phyloP scores from a whole-genome alignment of 2,797 vertebrate species.

The Pangasius krempfi region DNA sequence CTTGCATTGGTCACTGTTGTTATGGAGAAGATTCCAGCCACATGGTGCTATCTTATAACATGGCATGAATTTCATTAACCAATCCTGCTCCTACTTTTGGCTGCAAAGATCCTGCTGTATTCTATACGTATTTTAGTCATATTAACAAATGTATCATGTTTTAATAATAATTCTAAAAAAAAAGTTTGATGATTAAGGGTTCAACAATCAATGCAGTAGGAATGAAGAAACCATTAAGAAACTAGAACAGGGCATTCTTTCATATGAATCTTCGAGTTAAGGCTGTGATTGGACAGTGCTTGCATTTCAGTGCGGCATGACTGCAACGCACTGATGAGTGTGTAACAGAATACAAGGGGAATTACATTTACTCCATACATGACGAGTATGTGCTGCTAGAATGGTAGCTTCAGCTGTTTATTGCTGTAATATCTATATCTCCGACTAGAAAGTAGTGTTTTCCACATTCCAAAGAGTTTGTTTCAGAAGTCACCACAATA shows the following conservation, averaged over 20 bases:
- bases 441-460: background rate
- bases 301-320: background rate
- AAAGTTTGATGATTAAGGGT: background rate
- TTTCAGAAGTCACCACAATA: background rate
- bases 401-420: background rate
- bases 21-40: background rate
- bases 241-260: background rate
- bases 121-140: background rate
- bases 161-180: background rate
- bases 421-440: background rate
- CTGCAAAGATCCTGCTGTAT: background rate
- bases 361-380: background rate
- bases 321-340: background rate
- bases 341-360: background rate
- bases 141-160: background rate
- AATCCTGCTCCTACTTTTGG: background rate
- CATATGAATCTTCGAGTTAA: background rate
- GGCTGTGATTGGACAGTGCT: background rate
- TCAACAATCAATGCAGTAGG: background rate
- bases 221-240: background rate
- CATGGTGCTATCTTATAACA: background rate
- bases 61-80: background rate
- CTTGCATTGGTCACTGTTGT: background rate
- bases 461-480: background rate
- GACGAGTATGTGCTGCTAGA: background rate